Conservation (phyloP, 2,113 vertebrate species). For the Brachyhypopomus gauderio region DNA sequence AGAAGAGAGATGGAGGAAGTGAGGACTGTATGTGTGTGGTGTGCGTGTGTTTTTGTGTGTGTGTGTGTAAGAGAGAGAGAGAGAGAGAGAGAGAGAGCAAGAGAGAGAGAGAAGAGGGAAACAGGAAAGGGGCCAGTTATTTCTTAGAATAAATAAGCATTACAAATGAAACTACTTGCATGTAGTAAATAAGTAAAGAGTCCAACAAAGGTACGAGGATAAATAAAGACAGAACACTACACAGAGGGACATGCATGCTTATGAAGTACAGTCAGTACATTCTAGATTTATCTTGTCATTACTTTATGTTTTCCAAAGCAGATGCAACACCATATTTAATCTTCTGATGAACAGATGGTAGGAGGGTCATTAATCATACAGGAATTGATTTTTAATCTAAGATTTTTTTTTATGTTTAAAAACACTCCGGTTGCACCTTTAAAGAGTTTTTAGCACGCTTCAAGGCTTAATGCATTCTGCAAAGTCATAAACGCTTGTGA, state of each 20-base stretch:
- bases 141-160: too few species aligned
- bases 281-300: background rate
- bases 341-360: background rate
- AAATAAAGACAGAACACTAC: background rate
- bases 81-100: too few species aligned
- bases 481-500: constrained; percentile 37
- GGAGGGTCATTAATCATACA: background rate
- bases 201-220: background rate
- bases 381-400: constrained; percentile 6
- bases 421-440: background rate
- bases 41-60: background rate
- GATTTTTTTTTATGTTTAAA: background rate
- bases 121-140: too few species aligned
- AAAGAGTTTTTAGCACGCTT: constrained; percentile 1
- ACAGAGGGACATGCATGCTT: background rate
- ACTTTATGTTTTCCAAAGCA: background rate
- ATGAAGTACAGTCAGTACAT: background rate
- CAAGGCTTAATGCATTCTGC: constrained; percentile 30
- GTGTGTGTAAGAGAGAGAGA: too few species aligned
- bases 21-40: background rate
- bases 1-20: constrained; percentile 10
- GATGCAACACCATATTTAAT: background rate
- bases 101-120: too few species aligned
- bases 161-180: too few species aligned
- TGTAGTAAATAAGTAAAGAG: too few species aligned